These are phyloP conservation scores for Phortica magna DNA, from an alignment of 2,888 invertebrate genomes.

Conservation along the genomic window DNA sequence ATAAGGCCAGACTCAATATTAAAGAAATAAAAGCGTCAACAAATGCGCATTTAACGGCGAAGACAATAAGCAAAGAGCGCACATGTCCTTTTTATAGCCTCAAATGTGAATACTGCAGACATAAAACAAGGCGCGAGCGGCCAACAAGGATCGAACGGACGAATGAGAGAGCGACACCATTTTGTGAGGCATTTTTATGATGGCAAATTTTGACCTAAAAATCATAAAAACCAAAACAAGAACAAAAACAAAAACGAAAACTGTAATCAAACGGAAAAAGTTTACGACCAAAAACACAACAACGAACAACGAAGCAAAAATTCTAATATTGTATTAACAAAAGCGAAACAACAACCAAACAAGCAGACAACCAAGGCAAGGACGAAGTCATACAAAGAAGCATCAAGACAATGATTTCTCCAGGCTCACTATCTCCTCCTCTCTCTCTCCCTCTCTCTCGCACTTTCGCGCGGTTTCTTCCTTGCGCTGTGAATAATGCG, in stretches of 20 bases:
- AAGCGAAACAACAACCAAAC: conserved; percentile 10
- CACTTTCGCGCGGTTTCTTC: too few relatives aligned
- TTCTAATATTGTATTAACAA: conserved; percentile 20
- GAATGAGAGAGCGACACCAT: conserved; percentile 45
- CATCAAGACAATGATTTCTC: neutral
- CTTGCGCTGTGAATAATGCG: neutral
- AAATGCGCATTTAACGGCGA: conserved; percentile 21
- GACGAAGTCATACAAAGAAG: conserved; percentile 48
- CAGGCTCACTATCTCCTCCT: too few relatives aligned
- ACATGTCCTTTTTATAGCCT: conserved; percentile 54
- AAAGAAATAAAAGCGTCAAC: conserved; percentile 20
- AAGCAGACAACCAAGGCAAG: conserved; percentile 43
- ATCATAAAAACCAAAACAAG: conserved; percentile 61
- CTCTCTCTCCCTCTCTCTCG: too few relatives aligned
- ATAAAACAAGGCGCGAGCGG: conserved; percentile 56
- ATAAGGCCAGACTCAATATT: conserved; percentile 27
- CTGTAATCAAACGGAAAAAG: conserved; percentile 64
- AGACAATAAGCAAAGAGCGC: neutral
- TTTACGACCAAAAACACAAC: conserved; percentile 58
- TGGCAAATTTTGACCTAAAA: conserved; percentile 73
- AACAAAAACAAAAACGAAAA: conserved; percentile 29
- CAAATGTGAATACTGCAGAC: conserved; percentile 36
- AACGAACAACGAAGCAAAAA: conserved; percentile 9
- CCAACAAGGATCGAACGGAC: conserved; percentile 51
- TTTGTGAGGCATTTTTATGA: conserved; percentile 62